A percentile compares a stretch with the other conserved stretches of the same genome.
Evolutionary conservation across 2,113 vertebrate genomes (phyloP).

Genomic region (Dasypus novemcinctus): DNA sequence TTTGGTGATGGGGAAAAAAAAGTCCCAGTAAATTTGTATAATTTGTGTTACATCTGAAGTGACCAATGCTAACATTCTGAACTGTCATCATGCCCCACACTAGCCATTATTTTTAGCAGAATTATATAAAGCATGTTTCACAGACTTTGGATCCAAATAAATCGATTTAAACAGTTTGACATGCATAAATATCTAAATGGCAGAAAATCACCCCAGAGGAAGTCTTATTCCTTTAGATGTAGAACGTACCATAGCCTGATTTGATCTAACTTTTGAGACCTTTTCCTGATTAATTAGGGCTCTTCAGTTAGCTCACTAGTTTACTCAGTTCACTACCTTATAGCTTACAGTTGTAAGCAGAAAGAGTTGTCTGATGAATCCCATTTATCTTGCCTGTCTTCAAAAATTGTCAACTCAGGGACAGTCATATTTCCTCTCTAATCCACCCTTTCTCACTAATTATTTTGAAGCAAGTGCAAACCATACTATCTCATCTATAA

Average conservation of each 20-base stretch:
- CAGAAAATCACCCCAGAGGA: background rate
- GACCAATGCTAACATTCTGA: background rate
- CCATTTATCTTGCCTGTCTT: background rate
- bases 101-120: background rate
- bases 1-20: background rate
- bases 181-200: background rate
- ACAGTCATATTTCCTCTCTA: background rate
- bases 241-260: background rate
- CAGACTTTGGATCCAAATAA: background rate
- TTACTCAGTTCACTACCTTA: background rate
- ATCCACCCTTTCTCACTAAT: background rate
- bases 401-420: background rate
- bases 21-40: background rate
- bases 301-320: background rate
- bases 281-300: background rate
- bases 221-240: background rate
- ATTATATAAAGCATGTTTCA: background rate
- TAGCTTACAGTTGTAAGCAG: background rate
- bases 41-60: background rate
- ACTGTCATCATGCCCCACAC: background rate
- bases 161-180: background rate
- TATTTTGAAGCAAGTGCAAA: background rate
- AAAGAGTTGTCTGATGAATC: background rate
- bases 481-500: background rate
- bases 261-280: background rate